A percentile compares a stretch with the other conserved stretches of the same genome.
phyloP scores from a whole-genome alignment of 2,797 vertebrate genomes.

The Pelodytes ibericus region DNA sequence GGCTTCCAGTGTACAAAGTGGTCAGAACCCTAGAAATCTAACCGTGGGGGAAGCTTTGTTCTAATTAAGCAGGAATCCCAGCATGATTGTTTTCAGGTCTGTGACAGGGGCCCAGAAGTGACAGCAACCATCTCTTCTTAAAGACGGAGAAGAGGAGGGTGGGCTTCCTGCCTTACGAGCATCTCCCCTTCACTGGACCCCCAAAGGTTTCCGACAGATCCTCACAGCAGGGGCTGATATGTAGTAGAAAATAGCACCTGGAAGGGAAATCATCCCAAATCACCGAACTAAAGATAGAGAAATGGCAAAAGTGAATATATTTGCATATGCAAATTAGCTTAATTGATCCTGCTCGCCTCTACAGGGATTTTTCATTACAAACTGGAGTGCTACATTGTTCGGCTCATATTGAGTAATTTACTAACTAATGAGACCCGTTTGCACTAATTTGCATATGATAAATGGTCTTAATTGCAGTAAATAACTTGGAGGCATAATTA shows the following conservation, averaged over 20 bases:
- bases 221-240: conserved; percentile 53
- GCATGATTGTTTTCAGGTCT: not conserved
- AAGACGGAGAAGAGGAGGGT: not conserved
- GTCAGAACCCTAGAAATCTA: too few relatives aligned
- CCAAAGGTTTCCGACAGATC: conserved; percentile 37
- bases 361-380: conserved; percentile 89
- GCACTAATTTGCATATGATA: conserved; percentile 89
- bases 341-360: conserved; percentile 87
- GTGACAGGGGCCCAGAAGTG: too few relatives aligned
- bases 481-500: conserved; percentile 89
- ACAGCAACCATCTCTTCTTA: not conserved
- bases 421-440: conserved; percentile 88
- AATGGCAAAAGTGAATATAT: conserved; percentile 81
- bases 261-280: conserved; percentile 74
- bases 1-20: too few relatives aligned
- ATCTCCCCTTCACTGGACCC: conserved; percentile 34
- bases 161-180: too few relatives aligned
- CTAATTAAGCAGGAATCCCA: not conserved
- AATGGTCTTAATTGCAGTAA: conserved; percentile 89
- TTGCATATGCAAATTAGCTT: conserved; percentile 86
- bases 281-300: conserved; percentile 82
- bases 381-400: conserved; percentile 88
- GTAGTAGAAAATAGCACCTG: conserved; percentile 56
- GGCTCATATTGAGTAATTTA: conserved; percentile 88
- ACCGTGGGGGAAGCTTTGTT: not conserved